Evolutionary conservation across 1,140 invertebrate genomes (phyloP), one percentile per base, ranked within the genome.

Genomic region (Cydia splendana): DNA sequence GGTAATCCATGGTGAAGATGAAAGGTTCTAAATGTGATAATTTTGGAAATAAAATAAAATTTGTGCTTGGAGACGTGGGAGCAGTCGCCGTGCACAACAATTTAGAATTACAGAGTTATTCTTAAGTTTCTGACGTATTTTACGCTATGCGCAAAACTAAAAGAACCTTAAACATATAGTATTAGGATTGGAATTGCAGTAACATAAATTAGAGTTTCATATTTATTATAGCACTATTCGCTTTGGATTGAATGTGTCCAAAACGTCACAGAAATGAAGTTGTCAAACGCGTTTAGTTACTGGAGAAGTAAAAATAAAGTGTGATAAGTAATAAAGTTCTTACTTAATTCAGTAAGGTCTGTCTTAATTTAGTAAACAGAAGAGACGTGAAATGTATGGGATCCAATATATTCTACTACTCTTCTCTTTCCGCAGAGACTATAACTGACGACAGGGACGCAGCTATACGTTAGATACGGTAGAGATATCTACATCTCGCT

Each of bases 1-100:
- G 85, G 78, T 93, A 89, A 84, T 93, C 92, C 94, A 94, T 94
- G 76, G 38, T 80, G 65, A 34, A 57, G 45, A 65, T 34, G 7
- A 18, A 51, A 24, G n/a, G 20, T 51, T 53, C 42, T 9, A 30
- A 51, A 53, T 9, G n/a, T 42, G 13, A n/a, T 28, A 45, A 71
- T 18, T 34, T 20, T 18, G 7, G n/a, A 71, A 42, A 20, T 71
- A 7, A 71, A 75, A 75, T 24, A 5, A 75, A 75, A 53, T 75
- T 20, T 38, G n/a, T n/a, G 34, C 34, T 71, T 38, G 9, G 7
- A 42, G 67, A 71, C 67, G 67, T 71, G 67, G 34, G 67, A 38
- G 45, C 67, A 71, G 9, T 38, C 67, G 34, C 30, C 34, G 34
- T 18, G 30, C 34, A 71, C 67, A 71, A 71, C n/a, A 0, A 9